Evolutionary conservation across 2,113 vertebrate species (phyloP).

Genomic region (Meles meles): DNA sequence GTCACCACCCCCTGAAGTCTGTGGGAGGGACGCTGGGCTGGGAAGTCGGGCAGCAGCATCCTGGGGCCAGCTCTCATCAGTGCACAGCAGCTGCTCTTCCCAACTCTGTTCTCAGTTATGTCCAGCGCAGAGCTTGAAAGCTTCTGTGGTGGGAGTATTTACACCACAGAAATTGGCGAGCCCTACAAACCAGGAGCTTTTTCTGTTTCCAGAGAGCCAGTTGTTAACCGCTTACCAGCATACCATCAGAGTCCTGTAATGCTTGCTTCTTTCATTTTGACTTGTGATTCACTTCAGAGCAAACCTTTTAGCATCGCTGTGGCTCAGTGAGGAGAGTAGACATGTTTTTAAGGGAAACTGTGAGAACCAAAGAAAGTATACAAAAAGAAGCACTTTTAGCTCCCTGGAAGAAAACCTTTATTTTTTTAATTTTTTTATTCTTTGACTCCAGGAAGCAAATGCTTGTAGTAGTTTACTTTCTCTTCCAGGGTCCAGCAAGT

Average conservation of each 20-base stretch:
- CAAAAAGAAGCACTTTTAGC: not conserved
- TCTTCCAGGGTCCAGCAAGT: not conserved
- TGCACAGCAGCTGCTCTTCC: not conserved
- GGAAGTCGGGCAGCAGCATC: not conserved
- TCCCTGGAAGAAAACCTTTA: not conserved
- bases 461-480: not conserved
- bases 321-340: not conserved
- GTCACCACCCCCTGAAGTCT: not conserved
- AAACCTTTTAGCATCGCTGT: not conserved
- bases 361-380: not conserved
- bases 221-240: not conserved
- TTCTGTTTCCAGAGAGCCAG: not conserved
- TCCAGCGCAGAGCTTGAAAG: not conserved
- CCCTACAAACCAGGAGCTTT: not conserved
- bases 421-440: not conserved
- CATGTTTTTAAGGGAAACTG: not conserved
- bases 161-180: not conserved
- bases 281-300: not conserved
- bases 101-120: not conserved
- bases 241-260: not conserved
- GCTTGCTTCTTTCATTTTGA: not conserved
- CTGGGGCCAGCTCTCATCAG: no score
- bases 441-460: not conserved
- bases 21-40: not conserved
- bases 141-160: not conserved